phyloP scores from a whole-genome alignment of 2,797 vertebrate genomes.

The Hafferia zeledoni region DNA sequence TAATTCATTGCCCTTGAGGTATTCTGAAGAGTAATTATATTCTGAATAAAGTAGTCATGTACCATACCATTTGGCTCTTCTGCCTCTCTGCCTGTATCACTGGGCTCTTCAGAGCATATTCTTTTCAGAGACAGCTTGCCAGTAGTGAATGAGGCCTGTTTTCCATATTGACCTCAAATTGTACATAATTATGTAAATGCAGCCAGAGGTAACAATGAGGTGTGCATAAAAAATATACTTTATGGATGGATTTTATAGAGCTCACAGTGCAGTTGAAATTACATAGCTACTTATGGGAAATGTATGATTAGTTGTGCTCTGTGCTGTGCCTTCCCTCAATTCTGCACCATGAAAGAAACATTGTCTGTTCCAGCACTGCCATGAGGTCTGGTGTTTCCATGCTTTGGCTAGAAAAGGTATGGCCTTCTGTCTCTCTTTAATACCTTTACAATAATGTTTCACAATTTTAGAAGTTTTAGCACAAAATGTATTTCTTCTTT shows the following conservation, averaged over 20 bases:
- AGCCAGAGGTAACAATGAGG: constrained; percentile 30
- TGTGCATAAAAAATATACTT: constrained; percentile 21
- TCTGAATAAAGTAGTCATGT: neutral
- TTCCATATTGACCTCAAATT: constrained; percentile 47
- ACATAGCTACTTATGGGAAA: constrained; percentile 21
- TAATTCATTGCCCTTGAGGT: neutral
- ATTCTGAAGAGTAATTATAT: neutral
- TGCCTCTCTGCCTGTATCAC: neutral
- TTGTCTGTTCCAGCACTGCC: neutral
- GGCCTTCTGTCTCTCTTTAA: neutral
- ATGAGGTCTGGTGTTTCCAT: neutral
- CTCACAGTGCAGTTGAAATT: constrained; percentile 46
- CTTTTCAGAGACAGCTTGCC: constrained; percentile 29
- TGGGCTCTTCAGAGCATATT: neutral
- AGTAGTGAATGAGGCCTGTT: constrained; percentile 24
- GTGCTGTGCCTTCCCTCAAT: neutral
- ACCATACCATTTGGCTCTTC: constrained; percentile 11
- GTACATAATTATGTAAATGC: constrained; percentile 48
- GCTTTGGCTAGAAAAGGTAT: neutral
- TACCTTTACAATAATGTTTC: neutral
- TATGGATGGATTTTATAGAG: neutral
- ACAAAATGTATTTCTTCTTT: neutral
- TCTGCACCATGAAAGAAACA: neutral
- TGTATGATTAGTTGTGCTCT: neutral
- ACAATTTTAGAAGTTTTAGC: neutral